Evolutionary conservation across 2,113 vertebrate genomes (phyloP), one percentile per base, ranked within the genome.

Genomic region (Psilopogon haemacephalus): DNA sequence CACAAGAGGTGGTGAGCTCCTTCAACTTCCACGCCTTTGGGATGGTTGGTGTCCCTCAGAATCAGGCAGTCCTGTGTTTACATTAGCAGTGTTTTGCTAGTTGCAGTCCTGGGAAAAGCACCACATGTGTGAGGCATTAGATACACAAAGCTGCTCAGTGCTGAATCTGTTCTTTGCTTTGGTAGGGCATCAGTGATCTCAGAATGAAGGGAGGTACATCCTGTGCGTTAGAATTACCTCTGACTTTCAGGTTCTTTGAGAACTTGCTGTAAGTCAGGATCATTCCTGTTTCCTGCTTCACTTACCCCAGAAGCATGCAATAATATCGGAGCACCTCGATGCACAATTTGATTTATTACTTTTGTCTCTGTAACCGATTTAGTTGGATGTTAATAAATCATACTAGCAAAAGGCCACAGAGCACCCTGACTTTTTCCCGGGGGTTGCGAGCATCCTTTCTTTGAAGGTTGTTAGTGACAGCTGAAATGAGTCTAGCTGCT

Each of bases 301-400:
- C 46, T 83, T 64, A 46, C 59, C 93, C 74, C 71, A 87, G 48
- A 80, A 59, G 23, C 28, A 52, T 89, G 58, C 95, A 54, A 62
- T 58, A 65, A 58, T 4, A 23, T 38, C 90, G 93, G 71, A 81
- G 92, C 87, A 94, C 79, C 70, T 69, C 86, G 86, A 77, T 74
- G 68, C 12, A 3, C 67, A 74, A 38, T 59, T 82, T 70, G 58
- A 89, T 88, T 94, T 91, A 76, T 69, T 89, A 56, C 81, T 93
- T 95, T 88, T 91, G 56, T 94, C 77, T 92, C 82, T 95, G 90
- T 96, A 97, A 95, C 54, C 68, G 63, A 17, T 85, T 88, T 85
- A 93, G 85, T 63, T 93, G 65, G 64, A 86, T 86, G 64, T 90
- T 95, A 96, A 97, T 97, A 96, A 96, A 96, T 93, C 56, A 37